Evolutionary conservation across 30 jellyfish, hydroid and myxozoan species (phyloP).

Genomic region (Thelohanellus kitauei): DNA sequence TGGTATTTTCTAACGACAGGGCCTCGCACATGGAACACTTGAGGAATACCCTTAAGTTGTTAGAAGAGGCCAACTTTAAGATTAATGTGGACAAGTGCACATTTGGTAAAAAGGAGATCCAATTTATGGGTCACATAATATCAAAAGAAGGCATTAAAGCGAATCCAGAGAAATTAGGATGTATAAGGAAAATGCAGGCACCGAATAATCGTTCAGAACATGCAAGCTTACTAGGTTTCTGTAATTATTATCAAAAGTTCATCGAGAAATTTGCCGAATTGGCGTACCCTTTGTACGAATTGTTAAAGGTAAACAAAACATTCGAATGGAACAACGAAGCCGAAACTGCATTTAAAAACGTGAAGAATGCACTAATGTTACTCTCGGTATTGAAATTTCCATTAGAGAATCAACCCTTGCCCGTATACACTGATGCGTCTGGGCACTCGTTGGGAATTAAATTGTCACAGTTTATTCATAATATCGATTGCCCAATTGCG

Average conservation of each 20-base stretch:
- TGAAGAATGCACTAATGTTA: constrained; percentile 9
- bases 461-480: constrained; percentile 8
- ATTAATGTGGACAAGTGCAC: too few species aligned
- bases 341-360: constrained; percentile 8
- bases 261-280: too few species aligned
- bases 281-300: constrained; percentile 9
- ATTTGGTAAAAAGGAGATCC: too few species aligned
- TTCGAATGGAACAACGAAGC: constrained; percentile 7
- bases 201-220: too few species aligned
- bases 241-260: too few species aligned
- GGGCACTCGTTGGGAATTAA: constrained; percentile 12
- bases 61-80: too few species aligned
- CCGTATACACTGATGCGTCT: constrained; percentile 12
- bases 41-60: too few species aligned
- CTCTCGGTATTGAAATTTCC: constrained; percentile 12
- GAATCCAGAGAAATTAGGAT: too few species aligned
- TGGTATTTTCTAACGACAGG: constrained; percentile 7
- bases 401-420: constrained; percentile 7
- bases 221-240: constrained; percentile 17
- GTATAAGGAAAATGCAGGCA: too few species aligned
- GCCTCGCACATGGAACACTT: constrained; percentile 7
- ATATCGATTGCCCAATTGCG: constrained; percentile 7
- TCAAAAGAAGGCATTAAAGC: too few species aligned
- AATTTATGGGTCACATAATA: too few species aligned
- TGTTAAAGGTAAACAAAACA: constrained; percentile 6